Percentiles rank a stretch among this genome's conserved stretches.
Evolutionary conservation across 2,797 vertebrate species (phyloP).

Genomic region (Setipinna tenuifilis): DNA sequence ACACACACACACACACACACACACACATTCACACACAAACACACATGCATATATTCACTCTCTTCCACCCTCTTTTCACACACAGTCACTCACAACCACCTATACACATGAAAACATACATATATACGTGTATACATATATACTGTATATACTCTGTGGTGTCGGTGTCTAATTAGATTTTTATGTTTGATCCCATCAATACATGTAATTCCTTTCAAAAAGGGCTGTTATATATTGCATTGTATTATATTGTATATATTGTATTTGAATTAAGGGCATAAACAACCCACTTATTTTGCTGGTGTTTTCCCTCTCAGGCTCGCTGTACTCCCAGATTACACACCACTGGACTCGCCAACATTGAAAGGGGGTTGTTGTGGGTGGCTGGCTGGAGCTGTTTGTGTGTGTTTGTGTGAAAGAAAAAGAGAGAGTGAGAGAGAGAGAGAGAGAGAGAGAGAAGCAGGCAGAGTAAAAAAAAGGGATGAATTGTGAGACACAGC

Average conservation of each 20-base stretch:
- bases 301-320: not conserved
- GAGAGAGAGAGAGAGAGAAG: not conserved
- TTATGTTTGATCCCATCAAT: not conserved
- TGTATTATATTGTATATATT: not conserved
- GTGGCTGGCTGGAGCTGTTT: not conserved
- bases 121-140: no score
- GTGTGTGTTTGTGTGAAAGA: no score
- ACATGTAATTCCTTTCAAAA: not conserved
- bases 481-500: constrained; percentile 16
- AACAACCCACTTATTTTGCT: no score
- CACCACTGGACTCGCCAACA: constrained; percentile 2
- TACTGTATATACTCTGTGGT: no score
- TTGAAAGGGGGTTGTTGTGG: not conserved
- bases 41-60: not conserved
- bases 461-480: not conserved
- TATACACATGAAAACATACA: no score
- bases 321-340: constrained; percentile 1
- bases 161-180: not conserved
- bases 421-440: no score
- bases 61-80: not conserved
- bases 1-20: not conserved
- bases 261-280: no score
- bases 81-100: constrained; percentile 9
- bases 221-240: not conserved
- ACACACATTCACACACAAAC: constrained; percentile 21